Evolutionary conservation across 2,888 invertebrate species (phyloP), one percentile per base, ranked within the genome.

Genomic region (Papilio protenor): DNA sequence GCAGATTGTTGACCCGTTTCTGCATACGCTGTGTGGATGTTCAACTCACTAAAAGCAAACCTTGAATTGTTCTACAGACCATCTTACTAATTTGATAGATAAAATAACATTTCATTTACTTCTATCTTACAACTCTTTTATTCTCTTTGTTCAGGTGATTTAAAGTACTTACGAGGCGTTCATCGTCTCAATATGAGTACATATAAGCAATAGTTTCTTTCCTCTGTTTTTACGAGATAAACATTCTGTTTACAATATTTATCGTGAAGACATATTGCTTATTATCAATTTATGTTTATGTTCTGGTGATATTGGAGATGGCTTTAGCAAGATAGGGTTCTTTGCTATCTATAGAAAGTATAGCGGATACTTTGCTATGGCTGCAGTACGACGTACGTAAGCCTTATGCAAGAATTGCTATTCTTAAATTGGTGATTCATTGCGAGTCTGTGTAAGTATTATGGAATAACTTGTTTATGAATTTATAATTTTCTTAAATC

Each of bases 1-100:
- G 66, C 66, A 69, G 66, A 69, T 69, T 69, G 66, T 69, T 69
- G 66, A 69, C 66, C 66, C 45, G 66, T 21, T 69, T 69, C 40
- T 45, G 12, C 45, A 45, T 61, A 69, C n/a, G n/a, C n/a, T 66
- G 11, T 69, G 40, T 66, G 40, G 66, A 69, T 45, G 10, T 69
- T 66, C 40, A 40, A 69, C 45, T 69, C 21, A 69, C n/a, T 69
- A 45, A n/a, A 69, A 69, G 66, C 12, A 69, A 45, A 12, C 10
- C 45, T 69, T 45, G 4, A 45, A 69, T 45, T 45, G 45, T 18
- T 69, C 40, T 69, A n/a, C 66, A 45, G 40, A 66, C 45, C 27
- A 21, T 45, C 45, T 66, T 45, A 45, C 66, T 69, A 4, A n/a
- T 45, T n/a, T n/a, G 5, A 40, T 40, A 40, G 8, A 40, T 40